Conservation (phyloP, 1,140 invertebrate species). For the Penaeus chinensis region DNA sequence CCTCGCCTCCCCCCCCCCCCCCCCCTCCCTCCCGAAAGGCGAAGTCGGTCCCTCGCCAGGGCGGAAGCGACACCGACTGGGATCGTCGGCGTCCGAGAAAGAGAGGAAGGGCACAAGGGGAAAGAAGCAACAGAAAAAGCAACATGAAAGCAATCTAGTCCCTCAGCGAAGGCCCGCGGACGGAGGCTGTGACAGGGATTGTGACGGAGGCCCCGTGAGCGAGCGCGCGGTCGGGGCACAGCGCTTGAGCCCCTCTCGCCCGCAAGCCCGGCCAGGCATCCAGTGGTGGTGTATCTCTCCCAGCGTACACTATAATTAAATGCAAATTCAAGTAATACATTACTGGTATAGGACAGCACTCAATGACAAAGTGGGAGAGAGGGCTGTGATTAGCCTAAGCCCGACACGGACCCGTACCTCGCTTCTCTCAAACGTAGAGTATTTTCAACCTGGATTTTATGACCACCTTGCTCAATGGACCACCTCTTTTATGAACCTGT, state of each 20-base stretch:
- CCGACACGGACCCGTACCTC: constrained; percentile 25
- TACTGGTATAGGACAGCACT: constrained; percentile 43
- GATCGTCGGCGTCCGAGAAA: too few species aligned
- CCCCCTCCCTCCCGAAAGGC: too few species aligned
- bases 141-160: too few species aligned
- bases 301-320: constrained; percentile 35
- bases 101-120: too few species aligned
- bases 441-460: constrained; percentile 17
- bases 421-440: not conserved
- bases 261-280: not conserved
- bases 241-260: not conserved
- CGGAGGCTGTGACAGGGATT: not conserved
- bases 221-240: too few species aligned
- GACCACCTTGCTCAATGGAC: not conserved
- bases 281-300: constrained; percentile 20
- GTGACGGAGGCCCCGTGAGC: not conserved
- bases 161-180: too few species aligned
- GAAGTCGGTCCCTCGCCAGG: too few species aligned
- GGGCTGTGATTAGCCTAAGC: constrained; percentile 29
- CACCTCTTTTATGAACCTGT: constrained; percentile 6
- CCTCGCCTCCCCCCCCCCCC: too few species aligned
- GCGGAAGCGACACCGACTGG: too few species aligned
- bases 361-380: constrained; percentile 43
- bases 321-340: constrained; percentile 45
- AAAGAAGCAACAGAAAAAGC: too few species aligned